Conservation (phyloP, 2,113 vertebrate genomes). For the Nycticebus coucang region DNA sequence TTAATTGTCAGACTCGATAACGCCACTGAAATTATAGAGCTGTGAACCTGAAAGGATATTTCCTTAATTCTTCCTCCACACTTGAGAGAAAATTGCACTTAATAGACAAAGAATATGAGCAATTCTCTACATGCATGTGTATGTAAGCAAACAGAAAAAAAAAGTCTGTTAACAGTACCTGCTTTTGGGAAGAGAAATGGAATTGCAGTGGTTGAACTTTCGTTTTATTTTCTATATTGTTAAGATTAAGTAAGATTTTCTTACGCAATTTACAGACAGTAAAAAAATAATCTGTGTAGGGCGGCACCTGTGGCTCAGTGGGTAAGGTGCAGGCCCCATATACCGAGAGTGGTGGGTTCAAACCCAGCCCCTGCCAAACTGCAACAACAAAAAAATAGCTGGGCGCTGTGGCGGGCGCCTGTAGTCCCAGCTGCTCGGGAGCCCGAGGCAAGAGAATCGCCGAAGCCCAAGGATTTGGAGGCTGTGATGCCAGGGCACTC, state of each 20-base stretch:
- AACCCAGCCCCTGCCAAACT: too few relatives aligned
- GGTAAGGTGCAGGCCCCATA: too few relatives aligned
- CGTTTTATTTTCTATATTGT: background rate
- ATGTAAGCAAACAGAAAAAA: background rate
- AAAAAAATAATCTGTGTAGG: background rate
- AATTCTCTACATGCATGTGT: background rate
- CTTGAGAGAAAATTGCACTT: background rate
- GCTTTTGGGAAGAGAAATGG: background rate
- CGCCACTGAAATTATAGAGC: background rate
- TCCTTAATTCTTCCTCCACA: background rate
- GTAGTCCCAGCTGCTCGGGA: too few relatives aligned
- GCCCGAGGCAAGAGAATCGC: too few relatives aligned
- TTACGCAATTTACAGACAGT: conserved; percentile 13
- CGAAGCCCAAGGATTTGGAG: too few relatives aligned
- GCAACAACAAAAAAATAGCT: too few relatives aligned
- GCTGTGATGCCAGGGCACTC: too few relatives aligned
- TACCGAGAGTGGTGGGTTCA: too few relatives aligned
- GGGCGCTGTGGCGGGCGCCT: too few relatives aligned
- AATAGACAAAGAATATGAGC: background rate
- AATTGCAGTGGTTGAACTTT: background rate
- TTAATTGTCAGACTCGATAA: background rate
- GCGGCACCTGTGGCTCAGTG: too few relatives aligned
- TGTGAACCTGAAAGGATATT: background rate
- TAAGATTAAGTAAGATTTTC: background rate
- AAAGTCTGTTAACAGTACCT: background rate